Evolutionary conservation across 2,797 vertebrate species (phyloP), one percentile per base, ranked within the genome.

Genomic region (Rhadinocentrus ornatus): DNA sequence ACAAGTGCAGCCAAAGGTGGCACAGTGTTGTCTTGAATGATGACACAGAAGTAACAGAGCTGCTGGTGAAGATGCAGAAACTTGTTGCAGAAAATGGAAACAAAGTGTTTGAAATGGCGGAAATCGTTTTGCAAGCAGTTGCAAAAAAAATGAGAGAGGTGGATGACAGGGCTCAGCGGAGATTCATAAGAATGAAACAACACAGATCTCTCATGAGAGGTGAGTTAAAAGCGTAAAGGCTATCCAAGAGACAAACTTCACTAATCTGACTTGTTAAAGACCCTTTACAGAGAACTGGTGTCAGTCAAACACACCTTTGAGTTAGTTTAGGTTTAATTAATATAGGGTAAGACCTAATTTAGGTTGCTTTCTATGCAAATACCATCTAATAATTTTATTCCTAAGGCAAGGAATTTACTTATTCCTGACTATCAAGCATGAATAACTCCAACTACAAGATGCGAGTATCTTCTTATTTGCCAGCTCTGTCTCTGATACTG

Each of bases 1-100:
- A 87, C 8, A 90, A 68, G 72, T 93, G 91, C 53, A 18, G 71
- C 2, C 74, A 32, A 2, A 88, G 91, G 76, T 85, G 78, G 58
- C 87, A 92, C 81, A 46, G 50, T 2, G 37, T 93, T 0, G 11
- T 46, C 52, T 50, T 71, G 0, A 73, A 52, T 0, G 46, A 71
- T 3, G 69, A 34, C 0, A 0, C 24, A 11, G 71, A 52, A 8
- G 54, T 35, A 44, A 10, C 41, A 0, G 61, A 64, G 80, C 85
- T 93, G 69, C 69, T 92, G 61, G 64, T 50, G 58, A 84, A 86
- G 70, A 86, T 93, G 1, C 76, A 80, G 68, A 62, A 46, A 39
- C 63, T 91, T 0, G 81, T 88, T 5, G 2, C 20, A 0, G 71
- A 74, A 52, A 91, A 91, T 46, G 83, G 72, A 67, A 71, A 81